phyloP scores from a whole-genome alignment of 2,113 vertebrate genomes.

The Aegithalos caudatus region DNA sequence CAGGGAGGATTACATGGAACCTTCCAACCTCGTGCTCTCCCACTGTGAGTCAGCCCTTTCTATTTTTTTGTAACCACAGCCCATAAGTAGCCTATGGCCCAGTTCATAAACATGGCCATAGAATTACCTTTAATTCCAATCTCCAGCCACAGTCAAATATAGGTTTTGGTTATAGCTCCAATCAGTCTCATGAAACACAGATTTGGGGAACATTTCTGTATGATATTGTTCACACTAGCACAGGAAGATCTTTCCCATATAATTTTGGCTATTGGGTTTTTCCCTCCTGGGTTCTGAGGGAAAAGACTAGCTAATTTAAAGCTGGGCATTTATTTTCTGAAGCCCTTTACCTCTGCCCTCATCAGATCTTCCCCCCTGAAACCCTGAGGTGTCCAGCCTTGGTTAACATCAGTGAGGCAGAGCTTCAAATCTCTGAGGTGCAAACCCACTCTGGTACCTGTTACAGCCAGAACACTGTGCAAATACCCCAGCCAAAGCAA shows the following conservation, averaged over 20 bases:
- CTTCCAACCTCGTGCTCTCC: background rate
- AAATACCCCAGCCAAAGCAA: background rate
- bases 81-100: constrained; percentile 14
- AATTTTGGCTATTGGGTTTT: background rate
- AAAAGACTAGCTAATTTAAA: background rate
- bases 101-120: background rate
- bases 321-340: background rate
- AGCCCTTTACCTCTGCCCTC: background rate
- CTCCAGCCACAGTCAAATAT: background rate
- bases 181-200: background rate
- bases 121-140: background rate
- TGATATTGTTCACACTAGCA: background rate
- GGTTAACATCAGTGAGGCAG: background rate
- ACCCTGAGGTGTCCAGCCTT: background rate
- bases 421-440: background rate
- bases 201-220: background rate
- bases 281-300: background rate
- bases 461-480: background rate
- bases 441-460: background rate
- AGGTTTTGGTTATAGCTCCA: background rate
- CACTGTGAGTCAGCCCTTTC: constrained; percentile 12
- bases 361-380: background rate
- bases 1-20: background rate
- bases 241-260: background rate
- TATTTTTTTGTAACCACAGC: background rate